A percentile compares a stretch with the other conserved stretches of the same genome.
These are phyloP conservation scores for Lophotis ruficrista DNA, from an alignment of 2,113 vertebrate species.

Conservation along the genomic window DNA sequence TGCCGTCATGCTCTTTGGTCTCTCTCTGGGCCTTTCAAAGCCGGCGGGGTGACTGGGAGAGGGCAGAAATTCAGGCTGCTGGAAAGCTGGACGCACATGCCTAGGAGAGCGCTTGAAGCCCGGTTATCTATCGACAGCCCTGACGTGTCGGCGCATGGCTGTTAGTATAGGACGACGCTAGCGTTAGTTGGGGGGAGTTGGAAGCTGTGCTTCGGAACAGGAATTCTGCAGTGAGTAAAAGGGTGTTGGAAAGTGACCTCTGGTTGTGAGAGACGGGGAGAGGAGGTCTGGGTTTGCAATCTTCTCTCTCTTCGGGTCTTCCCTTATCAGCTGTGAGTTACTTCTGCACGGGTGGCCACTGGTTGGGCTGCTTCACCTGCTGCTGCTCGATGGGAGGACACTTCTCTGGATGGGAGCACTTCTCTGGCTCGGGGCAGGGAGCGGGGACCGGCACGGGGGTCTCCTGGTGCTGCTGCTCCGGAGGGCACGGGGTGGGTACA, in stretches of 20 bases:
- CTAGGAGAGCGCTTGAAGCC: neutral
- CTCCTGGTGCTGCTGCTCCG: neutral
- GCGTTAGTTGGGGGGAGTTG: neutral
- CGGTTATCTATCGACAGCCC: neutral
- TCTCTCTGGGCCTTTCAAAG: neutral
- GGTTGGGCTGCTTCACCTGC: conserved; percentile 24
- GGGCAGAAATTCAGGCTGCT: neutral
- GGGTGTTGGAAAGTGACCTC: neutral
- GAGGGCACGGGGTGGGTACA: neutral
- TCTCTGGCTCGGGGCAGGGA: neutral
- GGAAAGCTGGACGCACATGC: neutral
- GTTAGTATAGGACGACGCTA: neutral
- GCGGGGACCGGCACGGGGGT: neutral
- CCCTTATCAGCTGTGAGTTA: neutral
- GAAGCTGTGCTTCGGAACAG: neutral
- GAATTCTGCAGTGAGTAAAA: neutral
- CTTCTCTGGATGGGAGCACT: neutral
- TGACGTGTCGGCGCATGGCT: neutral
- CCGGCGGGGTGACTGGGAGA: neutral
- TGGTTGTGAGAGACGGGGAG: neutral
- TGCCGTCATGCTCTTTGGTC: neutral
- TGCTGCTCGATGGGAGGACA: conserved; percentile 31
- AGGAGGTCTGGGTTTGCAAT: neutral
- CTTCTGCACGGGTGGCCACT: conserved; percentile 21
- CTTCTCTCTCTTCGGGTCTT: neutral